phyloP scores from a whole-genome alignment of 2,113 vertebrate genomes.

The Aythya baeri region DNA sequence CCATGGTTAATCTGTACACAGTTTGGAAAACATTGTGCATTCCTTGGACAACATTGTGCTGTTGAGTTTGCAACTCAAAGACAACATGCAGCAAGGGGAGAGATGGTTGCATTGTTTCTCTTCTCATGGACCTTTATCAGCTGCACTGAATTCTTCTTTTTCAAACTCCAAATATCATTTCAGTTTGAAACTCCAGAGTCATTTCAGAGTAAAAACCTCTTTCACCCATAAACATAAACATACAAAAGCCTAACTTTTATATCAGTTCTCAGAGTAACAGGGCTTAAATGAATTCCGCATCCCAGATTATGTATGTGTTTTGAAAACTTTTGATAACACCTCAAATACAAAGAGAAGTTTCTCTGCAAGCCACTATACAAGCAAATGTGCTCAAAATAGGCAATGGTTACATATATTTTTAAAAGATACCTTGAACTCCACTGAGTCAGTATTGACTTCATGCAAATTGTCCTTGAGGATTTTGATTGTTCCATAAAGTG shows the following conservation, averaged over 20 bases:
- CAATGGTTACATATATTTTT: background rate
- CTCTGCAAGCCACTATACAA: background rate
- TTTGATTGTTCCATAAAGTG: background rate
- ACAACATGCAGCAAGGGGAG: background rate
- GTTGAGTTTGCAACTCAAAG: background rate
- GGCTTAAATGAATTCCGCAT: background rate
- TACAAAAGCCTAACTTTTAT: background rate
- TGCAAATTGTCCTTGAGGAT: conserved; percentile 15
- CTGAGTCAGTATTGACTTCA: background rate
- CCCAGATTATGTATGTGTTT: fast-evolving
- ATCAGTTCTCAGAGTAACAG: background rate
- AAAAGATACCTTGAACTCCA: background rate
- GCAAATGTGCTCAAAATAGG: background rate
- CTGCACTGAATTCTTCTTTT: background rate
- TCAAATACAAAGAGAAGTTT: background rate
- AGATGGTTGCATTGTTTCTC: background rate
- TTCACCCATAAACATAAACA: background rate
- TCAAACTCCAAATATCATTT: background rate
- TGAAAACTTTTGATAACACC: background rate
- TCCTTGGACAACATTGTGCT: background rate
- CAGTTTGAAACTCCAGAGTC: background rate
- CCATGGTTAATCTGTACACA: background rate
- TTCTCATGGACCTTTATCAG: background rate
- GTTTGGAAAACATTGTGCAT: background rate
- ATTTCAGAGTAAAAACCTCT: background rate